Percentiles rank a stretch among this genome's conserved stretches.
These are phyloP conservation scores for Dunckerocampus dactyliophorus DNA, from an alignment of 2,113 vertebrate genomes.

Conservation along the genomic window DNA sequence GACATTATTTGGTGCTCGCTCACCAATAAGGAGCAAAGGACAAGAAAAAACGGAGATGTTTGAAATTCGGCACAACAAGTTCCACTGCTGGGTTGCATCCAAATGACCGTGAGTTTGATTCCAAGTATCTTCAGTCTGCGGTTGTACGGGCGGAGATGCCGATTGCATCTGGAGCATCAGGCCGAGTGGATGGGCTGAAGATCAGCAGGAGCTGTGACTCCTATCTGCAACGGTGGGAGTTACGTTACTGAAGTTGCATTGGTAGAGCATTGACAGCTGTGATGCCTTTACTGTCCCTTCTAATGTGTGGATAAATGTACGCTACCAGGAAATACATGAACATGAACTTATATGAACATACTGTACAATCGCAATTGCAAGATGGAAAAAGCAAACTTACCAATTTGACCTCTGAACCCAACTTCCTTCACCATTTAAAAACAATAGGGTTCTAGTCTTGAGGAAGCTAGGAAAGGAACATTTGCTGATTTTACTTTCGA, in stretches of 20 bases:
- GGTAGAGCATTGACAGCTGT: background rate
- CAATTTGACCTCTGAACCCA: too few species aligned
- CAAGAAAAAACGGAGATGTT: constrained; percentile 2
- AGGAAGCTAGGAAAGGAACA: too few species aligned
- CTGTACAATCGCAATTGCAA: too few species aligned
- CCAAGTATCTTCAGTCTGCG: constrained; percentile 13
- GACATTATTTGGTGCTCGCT: constrained; percentile 20
- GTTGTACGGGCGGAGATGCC: constrained; percentile 51
- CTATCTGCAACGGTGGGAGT: constrained; percentile 75
- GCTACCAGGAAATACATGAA: too few species aligned
- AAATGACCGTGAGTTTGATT: constrained; percentile 11
- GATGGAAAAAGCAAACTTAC: too few species aligned
- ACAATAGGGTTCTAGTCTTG: too few species aligned
- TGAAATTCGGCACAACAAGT: constrained; percentile 5
- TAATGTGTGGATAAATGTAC: too few species aligned
- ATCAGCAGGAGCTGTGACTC: constrained; percentile 58
- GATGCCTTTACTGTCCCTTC: background rate
- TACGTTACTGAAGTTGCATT: background rate
- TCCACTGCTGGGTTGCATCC: background rate
- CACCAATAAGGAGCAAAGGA: constrained; percentile 14
- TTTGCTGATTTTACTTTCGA: too few species aligned
- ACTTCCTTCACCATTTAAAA: too few species aligned
- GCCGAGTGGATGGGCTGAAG: constrained; percentile 50
- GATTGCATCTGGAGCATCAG: constrained; percentile 58
- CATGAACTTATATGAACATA: too few species aligned